A percentile compares a stretch with the other conserved stretches of the same genome.
These are phyloP conservation scores for Andrena chrysosceles DNA, from an alignment of 2,888 invertebrate genomes.

Conservation along the genomic window DNA sequence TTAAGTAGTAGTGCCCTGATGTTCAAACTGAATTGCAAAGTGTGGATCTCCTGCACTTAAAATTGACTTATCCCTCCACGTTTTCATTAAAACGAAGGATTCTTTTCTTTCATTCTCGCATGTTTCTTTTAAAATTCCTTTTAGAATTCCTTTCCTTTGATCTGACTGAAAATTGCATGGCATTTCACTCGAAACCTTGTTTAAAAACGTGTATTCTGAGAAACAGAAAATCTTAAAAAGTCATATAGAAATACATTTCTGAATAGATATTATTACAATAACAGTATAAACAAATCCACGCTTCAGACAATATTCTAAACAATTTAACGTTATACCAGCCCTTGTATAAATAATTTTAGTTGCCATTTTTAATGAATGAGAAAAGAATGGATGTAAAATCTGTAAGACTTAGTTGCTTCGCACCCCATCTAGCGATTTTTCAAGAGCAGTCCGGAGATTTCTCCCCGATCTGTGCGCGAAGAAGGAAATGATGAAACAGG, in stretches of 20 bases:
- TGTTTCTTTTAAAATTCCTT: not conserved
- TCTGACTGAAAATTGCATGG: not conserved
- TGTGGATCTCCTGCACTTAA: too few species aligned
- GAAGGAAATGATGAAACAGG: constrained; percentile 28
- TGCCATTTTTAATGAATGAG: not conserved
- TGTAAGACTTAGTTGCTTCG: not conserved
- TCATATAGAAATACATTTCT: not conserved
- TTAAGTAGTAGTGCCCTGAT: too few species aligned
- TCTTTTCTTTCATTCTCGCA: not conserved
- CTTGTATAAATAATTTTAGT: too few species aligned
- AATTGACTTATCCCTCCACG: not conserved
- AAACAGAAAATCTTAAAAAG: not conserved
- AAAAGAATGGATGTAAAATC: too few species aligned
- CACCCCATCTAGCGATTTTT: constrained; percentile 6
- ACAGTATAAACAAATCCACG: too few species aligned
- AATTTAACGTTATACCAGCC: too few species aligned
- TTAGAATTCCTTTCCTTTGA: not conserved
- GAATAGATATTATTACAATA: not conserved
- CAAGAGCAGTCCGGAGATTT: constrained; percentile 41
- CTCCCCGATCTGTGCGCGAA: constrained; percentile 25
- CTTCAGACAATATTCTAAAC: too few species aligned
- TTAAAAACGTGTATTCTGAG: not conserved
- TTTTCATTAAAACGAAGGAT: constrained; percentile 8
- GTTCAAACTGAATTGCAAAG: too few species aligned
- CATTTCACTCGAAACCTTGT: not conserved